Evolutionary conservation across 2,888 invertebrate genomes (phyloP).

Genomic region (Eupelmus urozonus): DNA sequence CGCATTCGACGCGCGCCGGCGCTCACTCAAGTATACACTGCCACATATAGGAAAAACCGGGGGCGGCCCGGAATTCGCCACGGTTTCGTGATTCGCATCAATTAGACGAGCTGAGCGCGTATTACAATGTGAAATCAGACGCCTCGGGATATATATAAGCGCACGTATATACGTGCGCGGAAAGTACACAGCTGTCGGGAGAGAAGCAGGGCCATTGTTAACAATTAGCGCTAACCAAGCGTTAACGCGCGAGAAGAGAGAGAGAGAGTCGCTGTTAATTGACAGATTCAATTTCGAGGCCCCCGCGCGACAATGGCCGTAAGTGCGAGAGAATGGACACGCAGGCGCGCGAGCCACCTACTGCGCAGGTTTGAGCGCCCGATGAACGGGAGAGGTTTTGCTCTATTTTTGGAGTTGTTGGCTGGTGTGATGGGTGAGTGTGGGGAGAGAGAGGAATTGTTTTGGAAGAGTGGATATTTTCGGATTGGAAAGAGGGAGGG

Average conservation of each 20-base stretch:
- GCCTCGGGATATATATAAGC: constrained; percentile 64
- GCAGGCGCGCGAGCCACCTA: constrained; percentile 17
- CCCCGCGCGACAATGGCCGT: constrained; percentile 64
- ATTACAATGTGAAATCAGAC: constrained; percentile 72
- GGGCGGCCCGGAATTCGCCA: constrained; percentile 67
- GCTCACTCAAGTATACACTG: constrained; percentile 4
- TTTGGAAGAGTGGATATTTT: too few species aligned
- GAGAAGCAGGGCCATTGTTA: constrained; percentile 47
- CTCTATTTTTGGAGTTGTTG: not conserved
- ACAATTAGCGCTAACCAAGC: constrained; percentile 73
- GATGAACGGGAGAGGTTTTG: not conserved
- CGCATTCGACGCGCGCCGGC: constrained; percentile 18
- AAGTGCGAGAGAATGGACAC: constrained; percentile 33
- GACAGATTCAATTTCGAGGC: constrained; percentile 77
- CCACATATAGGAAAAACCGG: constrained; percentile 56
- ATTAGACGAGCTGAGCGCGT: constrained; percentile 67
- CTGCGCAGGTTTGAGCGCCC: not conserved
- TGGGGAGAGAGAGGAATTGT: not conserved
- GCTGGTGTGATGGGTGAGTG: not conserved
- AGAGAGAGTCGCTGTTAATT: constrained; percentile 68
- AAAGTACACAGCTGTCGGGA: constrained; percentile 21
- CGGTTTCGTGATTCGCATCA: constrained; percentile 71
- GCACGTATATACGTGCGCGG: not conserved
- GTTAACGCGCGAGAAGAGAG: constrained; percentile 68
- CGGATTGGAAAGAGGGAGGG: too few species aligned